Evolutionary conservation across 1,140 invertebrate genomes (phyloP).

Genomic region (Hestina assimilis): DNA sequence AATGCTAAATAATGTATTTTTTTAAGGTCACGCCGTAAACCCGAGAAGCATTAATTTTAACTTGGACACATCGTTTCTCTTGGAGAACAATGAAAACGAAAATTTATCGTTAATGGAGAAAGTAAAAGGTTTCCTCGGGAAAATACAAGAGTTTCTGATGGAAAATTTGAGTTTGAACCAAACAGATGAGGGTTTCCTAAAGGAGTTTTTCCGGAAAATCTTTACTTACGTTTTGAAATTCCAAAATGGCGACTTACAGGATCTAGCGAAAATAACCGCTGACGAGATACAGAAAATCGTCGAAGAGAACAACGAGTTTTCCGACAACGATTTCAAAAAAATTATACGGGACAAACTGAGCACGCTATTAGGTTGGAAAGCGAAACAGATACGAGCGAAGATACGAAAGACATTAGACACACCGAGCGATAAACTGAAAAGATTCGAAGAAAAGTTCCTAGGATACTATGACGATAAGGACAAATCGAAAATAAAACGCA

Average conservation of each 20-base stretch:
- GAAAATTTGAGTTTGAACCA: no score
- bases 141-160: conserved; percentile 6
- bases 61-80: conserved; percentile 7
- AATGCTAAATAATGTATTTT: background rate
- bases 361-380: background rate
- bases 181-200: no score
- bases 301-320: background rate
- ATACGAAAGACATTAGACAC: background rate
- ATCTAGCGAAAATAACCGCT: background rate
- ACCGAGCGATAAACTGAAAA: background rate
- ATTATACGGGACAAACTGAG: background rate
- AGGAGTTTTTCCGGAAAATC: no score
- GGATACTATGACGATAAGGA: background rate
- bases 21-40: background rate
- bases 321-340: background rate
- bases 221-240: no score
- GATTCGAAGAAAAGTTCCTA: background rate
- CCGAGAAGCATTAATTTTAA: conserved; percentile 17
- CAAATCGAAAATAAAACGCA: background rate
- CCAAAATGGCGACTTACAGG: no score
- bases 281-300: background rate
- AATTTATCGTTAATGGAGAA: background rate
- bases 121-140: background rate
- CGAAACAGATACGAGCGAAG: background rate
- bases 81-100: conserved; percentile 1